These are phyloP conservation scores for Octopus bimaculoides DNA, from an alignment of 1,140 invertebrate genomes.

Conservation along the genomic window DNA sequence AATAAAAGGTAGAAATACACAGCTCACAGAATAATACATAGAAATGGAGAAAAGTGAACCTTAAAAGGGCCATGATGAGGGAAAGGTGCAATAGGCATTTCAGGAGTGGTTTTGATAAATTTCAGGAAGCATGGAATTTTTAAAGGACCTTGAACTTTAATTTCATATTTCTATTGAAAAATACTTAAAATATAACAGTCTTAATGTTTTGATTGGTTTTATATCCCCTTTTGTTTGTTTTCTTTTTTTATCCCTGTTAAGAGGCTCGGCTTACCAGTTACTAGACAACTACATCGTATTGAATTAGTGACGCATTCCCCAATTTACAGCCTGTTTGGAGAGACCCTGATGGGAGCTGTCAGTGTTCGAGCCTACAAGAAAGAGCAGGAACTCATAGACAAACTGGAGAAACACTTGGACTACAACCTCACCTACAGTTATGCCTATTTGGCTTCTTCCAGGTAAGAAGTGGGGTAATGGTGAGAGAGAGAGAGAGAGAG, in stretches of 20 bases:
- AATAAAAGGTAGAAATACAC: too few relatives aligned
- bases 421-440: constrained; percentile 48
- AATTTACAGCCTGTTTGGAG: constrained; percentile 61
- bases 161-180: too few relatives aligned
- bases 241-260: constrained; percentile 56
- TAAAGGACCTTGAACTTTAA: too few relatives aligned
- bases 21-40: too few relatives aligned
- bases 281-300: constrained; percentile 60
- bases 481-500: too few relatives aligned
- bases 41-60: too few relatives aligned
- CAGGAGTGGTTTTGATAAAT: too few relatives aligned
- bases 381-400: constrained; percentile 57
- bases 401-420: constrained; percentile 54
- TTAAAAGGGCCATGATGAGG: too few relatives aligned
- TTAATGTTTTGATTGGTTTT: background rate
- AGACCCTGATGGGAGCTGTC: constrained; percentile 59
- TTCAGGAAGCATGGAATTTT: too few relatives aligned
- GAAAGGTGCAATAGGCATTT: too few relatives aligned
- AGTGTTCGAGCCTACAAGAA: constrained; percentile 62
- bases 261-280: constrained; percentile 86
- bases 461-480: constrained; percentile 24
- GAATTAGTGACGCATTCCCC: constrained; percentile 59
- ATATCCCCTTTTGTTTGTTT: background rate
- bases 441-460: constrained; percentile 41
- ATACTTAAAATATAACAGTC: too few relatives aligned